Evolutionary conservation across 2,113 vertebrate genomes (phyloP), one percentile per base, ranked within the genome.

Genomic region (Dicentrarchus labrax): DNA sequence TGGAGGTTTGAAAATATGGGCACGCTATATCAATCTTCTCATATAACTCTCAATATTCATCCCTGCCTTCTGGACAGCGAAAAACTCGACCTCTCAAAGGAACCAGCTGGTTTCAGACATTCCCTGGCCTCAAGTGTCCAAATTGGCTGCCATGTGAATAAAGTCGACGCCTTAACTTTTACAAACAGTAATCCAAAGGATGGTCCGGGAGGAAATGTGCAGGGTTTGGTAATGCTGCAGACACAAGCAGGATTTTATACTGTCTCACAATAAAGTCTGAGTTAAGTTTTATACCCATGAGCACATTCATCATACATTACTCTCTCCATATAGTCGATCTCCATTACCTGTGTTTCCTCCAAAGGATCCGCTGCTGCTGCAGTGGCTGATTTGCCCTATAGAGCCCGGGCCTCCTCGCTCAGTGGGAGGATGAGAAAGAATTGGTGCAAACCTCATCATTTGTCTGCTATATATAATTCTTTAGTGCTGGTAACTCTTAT

Each of bases 381-480:
- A 60, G 62, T 62, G 84, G 72, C 79, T 57, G 61, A 70, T 91
- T 83, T 80, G 80, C 89, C 89, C 84, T 70, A 7, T 60, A 66
- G 86, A 78, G 68, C 68, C 30, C 41, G 6, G 62, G 76, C 76
- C 79, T 86, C 70, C 70, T 77, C 60, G 5, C 83, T 80, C 72
- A 62, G 89, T 92, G 76, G 90, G 89, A 89, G 86, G 87, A 85
- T 41, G 9, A 88, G 78, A 56, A 65, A 82, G 57, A 73, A 85
- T 24, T 60, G 7, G 53, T 47, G 85, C 74, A 53, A 73, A 80
- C 73, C 76, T 90, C 76, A 30, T 91, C 84, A 85, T 89, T 91
- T 89, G 65, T 89, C 84, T 48, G 72, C 77, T 91, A 88, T 92
- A 89, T 91, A 88, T 88, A 89, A 83, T 86, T 78, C 79, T 88